Evolutionary conservation across 2,797 vertebrate species (phyloP).

Genomic region (Catharus ustulatus): DNA sequence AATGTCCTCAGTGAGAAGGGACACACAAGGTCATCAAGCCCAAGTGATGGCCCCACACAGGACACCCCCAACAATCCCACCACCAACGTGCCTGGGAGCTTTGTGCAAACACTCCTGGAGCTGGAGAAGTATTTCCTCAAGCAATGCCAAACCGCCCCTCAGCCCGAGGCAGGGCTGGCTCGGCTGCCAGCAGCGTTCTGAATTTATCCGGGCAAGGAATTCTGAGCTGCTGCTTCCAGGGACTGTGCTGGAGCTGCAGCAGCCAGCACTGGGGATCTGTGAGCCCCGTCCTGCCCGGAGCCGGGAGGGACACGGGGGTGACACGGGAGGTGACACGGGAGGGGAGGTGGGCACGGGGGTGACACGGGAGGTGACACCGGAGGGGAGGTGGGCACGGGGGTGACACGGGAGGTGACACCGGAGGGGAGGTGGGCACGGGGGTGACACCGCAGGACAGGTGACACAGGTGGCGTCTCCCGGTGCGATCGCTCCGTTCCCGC

Average conservation of each 20-base stretch:
- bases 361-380: not conserved
- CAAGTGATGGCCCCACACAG: not conserved
- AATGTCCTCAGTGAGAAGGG: not conserved
- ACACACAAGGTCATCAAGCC: not conserved
- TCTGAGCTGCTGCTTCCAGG: not conserved
- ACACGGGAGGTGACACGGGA: not conserved
- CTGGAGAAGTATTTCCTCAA: not conserved
- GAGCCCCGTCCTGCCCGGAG: not conserved
- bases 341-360: not conserved
- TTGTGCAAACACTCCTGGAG: not conserved
- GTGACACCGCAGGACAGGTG: not conserved
- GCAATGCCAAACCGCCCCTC: not conserved
- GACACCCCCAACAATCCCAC: not conserved
- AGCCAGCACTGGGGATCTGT: fast-evolving
- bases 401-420: too few species aligned
- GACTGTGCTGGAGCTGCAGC: not conserved
- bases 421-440: not conserved
- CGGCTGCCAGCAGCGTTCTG: fast-evolving
- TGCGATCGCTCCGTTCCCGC: not conserved
- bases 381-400: too few species aligned
- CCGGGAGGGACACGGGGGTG: not conserved
- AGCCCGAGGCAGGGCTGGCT: not conserved
- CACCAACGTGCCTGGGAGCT: not conserved
- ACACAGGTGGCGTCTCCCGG: not conserved
- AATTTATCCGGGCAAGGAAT: not conserved